Evolutionary conservation across 2,113 vertebrate genomes (phyloP), one percentile per base, ranked within the genome.

Genomic region (Melanocharis versteri): DNA sequence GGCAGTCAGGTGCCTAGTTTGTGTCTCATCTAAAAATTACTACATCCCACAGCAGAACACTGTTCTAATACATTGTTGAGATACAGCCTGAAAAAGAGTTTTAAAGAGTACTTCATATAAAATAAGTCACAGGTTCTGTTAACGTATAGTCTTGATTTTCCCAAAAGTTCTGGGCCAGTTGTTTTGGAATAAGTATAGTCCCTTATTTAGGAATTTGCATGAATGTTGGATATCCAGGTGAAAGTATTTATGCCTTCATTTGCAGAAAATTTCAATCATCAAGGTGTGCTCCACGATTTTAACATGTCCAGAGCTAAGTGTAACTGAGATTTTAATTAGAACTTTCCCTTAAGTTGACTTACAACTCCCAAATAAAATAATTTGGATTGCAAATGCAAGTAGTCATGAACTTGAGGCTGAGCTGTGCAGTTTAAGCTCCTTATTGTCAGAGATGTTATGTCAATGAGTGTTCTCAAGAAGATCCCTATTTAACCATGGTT

Each of bases 401-500:
- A 47, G 23, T 56, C n/a, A 33, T 22, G n/a, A 83, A 39, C 4
- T 50, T 79, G 35, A 80, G 75, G 6, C 12, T 83, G 20, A 77
- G 10, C 16, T 83, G 8, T 30, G 14, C 16, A 2, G 4, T 78
- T 70, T 56, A 82, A 48, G 3, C 3, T 79, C 7, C 7, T 50
- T 1, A 10, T 5, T 51, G 6, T 45, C 22, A 50, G 30, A 47
- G 16, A 22, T 27, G 3, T 44, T 58, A 18, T 62, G 27, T 37
- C 51, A 66, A 22, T 39, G 60, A 64, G 47, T 12, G 11, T 42
- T 72, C 40, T 16, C 16, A 61, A 26, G 42, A 66, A 54, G n/a
- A 31, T 39, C 3, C 20, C 7, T 61, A 1, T 57, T 48, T 72
- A 73, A 22, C 3, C 26, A 6, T 21, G 2, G 1, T 3, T 3